Conservation (phyloP, 1,140 invertebrate species). For the Gerris buenoi region DNA sequence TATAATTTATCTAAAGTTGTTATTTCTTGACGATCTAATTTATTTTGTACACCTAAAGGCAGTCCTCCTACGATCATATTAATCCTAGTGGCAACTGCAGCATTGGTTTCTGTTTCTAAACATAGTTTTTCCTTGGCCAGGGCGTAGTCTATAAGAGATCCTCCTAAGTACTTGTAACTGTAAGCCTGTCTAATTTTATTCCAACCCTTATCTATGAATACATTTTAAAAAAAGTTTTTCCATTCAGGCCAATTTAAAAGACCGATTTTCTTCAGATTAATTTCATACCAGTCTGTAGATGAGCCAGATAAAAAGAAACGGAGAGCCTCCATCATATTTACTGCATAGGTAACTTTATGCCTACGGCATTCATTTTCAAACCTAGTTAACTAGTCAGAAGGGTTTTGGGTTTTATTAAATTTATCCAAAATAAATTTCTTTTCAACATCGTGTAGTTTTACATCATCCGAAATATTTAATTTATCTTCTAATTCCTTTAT, state of each 20-base stretch:
- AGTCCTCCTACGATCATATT: conserved; percentile 2
- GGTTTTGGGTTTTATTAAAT: conserved; percentile 3
- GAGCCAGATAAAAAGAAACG: conserved; percentile 3
- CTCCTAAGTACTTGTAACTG: conserved; percentile 4
- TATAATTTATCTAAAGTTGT: conserved; percentile 6
- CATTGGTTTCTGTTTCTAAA: conserved; percentile 5
- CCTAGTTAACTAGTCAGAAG: not conserved
- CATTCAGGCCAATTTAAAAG: conserved; percentile 1
- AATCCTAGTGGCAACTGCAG: not conserved
- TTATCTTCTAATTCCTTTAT: conserved; percentile 3
- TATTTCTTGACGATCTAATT: not conserved
- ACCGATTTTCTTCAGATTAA: not conserved
- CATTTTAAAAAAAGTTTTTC: not conserved
- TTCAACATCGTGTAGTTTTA: conserved; percentile 2
- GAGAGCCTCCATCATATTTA: not conserved
- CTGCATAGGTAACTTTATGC: not conserved
- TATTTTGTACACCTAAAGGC: conserved; percentile 1
- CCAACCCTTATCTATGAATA: conserved; percentile 2
- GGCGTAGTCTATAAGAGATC: conserved; percentile 5
- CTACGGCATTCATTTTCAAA: conserved; percentile 4
- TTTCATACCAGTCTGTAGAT: not conserved
- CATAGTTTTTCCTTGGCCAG: conserved; percentile 4
- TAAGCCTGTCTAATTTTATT: not conserved
- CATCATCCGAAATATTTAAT: not conserved
- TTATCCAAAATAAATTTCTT: conserved; percentile 4